Conservation (phyloP, 2,113 vertebrate species). For the Physeter macrocephalus region DNA sequence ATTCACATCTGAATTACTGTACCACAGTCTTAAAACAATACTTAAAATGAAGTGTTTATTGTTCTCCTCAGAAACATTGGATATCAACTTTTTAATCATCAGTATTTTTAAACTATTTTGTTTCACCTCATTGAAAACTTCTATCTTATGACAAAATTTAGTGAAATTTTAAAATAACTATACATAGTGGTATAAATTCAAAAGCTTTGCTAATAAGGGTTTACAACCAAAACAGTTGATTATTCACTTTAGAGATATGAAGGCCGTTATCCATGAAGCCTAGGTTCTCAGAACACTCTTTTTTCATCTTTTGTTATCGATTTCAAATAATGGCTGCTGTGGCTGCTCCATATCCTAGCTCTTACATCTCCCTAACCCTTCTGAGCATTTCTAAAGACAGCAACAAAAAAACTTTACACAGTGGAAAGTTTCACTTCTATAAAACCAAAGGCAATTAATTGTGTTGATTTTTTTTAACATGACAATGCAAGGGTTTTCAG, state of each 20-base stretch:
- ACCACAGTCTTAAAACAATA: not conserved
- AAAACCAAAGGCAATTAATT: conserved; percentile 22
- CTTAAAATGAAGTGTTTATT: not conserved
- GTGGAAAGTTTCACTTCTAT: not conserved
- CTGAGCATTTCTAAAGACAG: not conserved
- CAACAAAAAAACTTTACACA: not conserved
- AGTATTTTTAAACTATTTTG: not conserved
- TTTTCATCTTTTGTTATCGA: not conserved
- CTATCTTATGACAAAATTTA: not conserved
- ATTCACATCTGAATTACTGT: not conserved
- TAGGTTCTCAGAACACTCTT: not conserved
- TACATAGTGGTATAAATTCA: not conserved
- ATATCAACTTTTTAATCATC: not conserved
- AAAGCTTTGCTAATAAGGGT: not conserved
- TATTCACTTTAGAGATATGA: not conserved
- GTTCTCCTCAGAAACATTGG: not conserved
- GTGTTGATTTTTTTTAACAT: not conserved
- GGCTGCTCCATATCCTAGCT: not conserved
- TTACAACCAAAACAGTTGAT: not conserved
- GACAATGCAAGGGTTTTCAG: not conserved
- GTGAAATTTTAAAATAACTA: not conserved
- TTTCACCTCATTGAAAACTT: not conserved
- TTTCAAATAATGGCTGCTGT: not conserved
- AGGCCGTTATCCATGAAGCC: not conserved
- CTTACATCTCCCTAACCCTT: not conserved